phyloP scores from a whole-genome alignment of 2,888 invertebrate species.

The Andricus curvator region DNA sequence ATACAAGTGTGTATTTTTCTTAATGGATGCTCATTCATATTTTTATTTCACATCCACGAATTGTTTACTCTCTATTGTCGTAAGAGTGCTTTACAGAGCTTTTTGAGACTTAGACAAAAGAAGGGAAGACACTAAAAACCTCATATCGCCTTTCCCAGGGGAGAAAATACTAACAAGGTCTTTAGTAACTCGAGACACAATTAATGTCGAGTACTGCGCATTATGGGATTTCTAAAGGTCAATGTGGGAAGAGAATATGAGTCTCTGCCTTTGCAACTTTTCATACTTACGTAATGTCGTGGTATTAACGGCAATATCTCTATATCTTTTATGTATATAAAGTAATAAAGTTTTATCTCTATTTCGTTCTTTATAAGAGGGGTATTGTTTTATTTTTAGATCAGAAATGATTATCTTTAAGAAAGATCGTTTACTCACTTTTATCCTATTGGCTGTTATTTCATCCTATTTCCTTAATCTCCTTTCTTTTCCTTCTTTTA shows the following conservation, averaged over 20 bases:
- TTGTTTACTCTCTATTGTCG: not conserved
- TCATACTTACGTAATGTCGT: not conserved
- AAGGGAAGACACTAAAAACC: not conserved
- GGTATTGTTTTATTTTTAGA: not conserved
- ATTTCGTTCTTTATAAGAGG: not conserved
- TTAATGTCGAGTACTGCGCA: not conserved
- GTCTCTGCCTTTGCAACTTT: not conserved
- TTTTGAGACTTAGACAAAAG: not conserved
- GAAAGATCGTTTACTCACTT: too few species aligned
- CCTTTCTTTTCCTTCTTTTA: too few species aligned
- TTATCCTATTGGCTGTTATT: too few species aligned
- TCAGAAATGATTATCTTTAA: not conserved
- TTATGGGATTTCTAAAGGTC: slow-evolving; percentile 26
- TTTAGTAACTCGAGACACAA: slow-evolving; percentile 22
- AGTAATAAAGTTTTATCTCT: not conserved
- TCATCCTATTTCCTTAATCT: too few species aligned
- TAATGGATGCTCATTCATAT: slow-evolving; percentile 4
- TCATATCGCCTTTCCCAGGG: not conserved
- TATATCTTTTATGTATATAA: not conserved
- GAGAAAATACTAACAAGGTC: slow-evolving; percentile 35
- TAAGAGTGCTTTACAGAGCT: not conserved
- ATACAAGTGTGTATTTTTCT: not conserved
- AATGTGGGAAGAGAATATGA: not conserved
- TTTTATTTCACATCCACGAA: slow-evolving; percentile 17
- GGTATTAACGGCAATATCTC: not conserved